These are phyloP conservation scores for Anthrax anthrax DNA, from an alignment of 2,888 invertebrate species.

Conservation along the genomic window DNA sequence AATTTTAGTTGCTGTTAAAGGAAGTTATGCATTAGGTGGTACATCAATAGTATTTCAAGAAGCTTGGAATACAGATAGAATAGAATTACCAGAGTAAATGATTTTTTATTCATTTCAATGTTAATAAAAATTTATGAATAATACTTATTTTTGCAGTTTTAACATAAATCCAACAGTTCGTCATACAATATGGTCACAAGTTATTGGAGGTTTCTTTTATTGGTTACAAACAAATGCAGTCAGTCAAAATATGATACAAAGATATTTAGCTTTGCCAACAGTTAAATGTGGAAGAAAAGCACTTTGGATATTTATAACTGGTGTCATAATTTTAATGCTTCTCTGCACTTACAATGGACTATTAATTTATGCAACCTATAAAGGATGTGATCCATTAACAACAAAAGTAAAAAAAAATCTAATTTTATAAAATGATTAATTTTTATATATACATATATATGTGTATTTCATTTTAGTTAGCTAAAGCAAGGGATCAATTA, in stretches of 20 bases:
- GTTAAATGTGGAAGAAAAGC: slow-evolving; percentile 44
- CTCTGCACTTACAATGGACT: slow-evolving; percentile 46
- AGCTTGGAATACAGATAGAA: slow-evolving; percentile 52
- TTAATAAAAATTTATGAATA: no score
- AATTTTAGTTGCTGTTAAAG: slow-evolving; percentile 56
- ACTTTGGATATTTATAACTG: slow-evolving; percentile 41
- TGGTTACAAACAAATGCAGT: slow-evolving; percentile 68
- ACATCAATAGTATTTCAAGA: slow-evolving; percentile 46
- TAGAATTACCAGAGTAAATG: slow-evolving; percentile 54
- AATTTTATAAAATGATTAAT: not conserved
- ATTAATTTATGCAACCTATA: slow-evolving; percentile 47
- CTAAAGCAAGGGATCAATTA: slow-evolving; percentile 60
- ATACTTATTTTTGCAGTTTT: slow-evolving; percentile 56
- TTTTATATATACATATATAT: not conserved
- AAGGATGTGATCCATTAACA: slow-evolving; percentile 48
- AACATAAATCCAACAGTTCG: slow-evolving; percentile 63
- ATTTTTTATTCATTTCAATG: not conserved
- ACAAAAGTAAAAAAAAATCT: slow-evolving; percentile 34
- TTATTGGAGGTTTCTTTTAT: slow-evolving; percentile 63
- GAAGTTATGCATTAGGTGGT: slow-evolving; percentile 59
- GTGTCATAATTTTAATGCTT: slow-evolving; percentile 37
- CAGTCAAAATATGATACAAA: slow-evolving; percentile 78
- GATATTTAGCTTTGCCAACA: slow-evolving; percentile 63
- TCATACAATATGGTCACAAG: slow-evolving; percentile 68
- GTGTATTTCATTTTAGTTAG: slow-evolving; percentile 35